Evolutionary conservation across 2,797 vertebrate species (phyloP).

Genomic region (Cyclopterus lumpus): DNA sequence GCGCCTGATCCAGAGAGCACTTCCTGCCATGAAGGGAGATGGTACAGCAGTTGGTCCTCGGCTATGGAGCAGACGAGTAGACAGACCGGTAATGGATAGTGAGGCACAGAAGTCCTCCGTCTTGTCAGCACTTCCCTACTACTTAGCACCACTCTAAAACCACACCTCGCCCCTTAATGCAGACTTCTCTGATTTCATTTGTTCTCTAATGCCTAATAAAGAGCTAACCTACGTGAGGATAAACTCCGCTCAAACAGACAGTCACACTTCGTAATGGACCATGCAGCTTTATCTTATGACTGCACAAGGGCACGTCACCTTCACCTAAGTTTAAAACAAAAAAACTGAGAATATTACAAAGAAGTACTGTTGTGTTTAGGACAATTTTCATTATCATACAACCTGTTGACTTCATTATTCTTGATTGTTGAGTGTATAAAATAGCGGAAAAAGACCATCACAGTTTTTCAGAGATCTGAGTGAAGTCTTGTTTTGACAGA

Average conservation of each 20-base stretch:
- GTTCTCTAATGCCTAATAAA: constrained; percentile 66
- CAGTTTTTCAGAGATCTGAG: not conserved
- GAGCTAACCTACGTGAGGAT: constrained; percentile 43
- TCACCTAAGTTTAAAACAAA: not conserved
- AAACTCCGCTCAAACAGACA: constrained; percentile 17
- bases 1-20: constrained; percentile 70
- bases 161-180: constrained; percentile 77
- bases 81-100: constrained; percentile 77
- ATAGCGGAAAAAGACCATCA: not conserved
- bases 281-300: constrained; percentile 9
- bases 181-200: constrained; percentile 68
- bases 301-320: not conserved
- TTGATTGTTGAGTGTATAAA: not conserved
- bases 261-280: constrained; percentile 20
- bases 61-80: constrained; percentile 68
- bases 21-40: constrained; percentile 61
- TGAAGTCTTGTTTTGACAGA: not conserved
- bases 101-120: constrained; percentile 76
- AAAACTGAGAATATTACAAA: not conserved
- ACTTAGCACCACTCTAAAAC: constrained; percentile 80
- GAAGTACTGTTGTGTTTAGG: not conserved
- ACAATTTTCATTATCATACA: not conserved
- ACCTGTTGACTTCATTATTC: not conserved
- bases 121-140: constrained; percentile 77
- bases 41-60: constrained; percentile 50